Base-by-base conservation (phyloP, 2,888 invertebrate genomes). In the Ceriagrion tenellum region DNA sequence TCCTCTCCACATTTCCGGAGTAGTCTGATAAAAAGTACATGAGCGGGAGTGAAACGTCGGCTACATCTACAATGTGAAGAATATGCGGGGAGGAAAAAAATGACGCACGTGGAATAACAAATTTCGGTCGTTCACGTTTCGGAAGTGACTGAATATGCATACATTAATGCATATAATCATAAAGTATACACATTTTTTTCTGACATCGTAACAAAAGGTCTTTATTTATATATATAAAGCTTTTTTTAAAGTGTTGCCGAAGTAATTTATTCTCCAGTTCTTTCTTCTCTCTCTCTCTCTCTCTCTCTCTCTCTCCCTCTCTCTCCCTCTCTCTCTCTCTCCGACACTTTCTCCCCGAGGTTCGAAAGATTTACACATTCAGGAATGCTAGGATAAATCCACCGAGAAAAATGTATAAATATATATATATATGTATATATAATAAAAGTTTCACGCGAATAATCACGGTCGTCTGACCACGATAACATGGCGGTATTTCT, bases 11-110 rank as follows among this genome's bases (percentile, higher is more conserved):
- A 81, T 81, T 81, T 35, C 81, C 81, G 81, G 81, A 81, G 81
- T 35, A 35, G 81, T 35, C 12, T 35, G 81, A 81, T 81, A 81
- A 81, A 81, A 81, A 81, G 81, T 81, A 35, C 18, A 30, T 81
- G 81, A 81, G 35, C 30, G 35, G 81, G 81, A 81, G 81, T 35
- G 81, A 81, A 35, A 81, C 81, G 81, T 81, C 35, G 35, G 81
- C 81, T 35, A 81, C 81, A 81, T 81, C 35, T 81, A 81, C 12
- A 35, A 35, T 35, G 30, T 81, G 81, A 81, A 59, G 8, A 81
- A 81, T 81, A 81, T 81, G 35, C 81, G 81, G 16, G 81, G 35
- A 35, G 35, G 8, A 47, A 47, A 47, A 4, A 81, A 26, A 13
- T 10, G 81, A n/a, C 81, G 81, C 30, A 35, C 81, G 81, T 81